Percentiles rank a stretch among this genome's conserved stretches.
Evolutionary conservation across 2,797 vertebrate species (phyloP).

Genomic region (Typhlichthys eigenmanni): DNA sequence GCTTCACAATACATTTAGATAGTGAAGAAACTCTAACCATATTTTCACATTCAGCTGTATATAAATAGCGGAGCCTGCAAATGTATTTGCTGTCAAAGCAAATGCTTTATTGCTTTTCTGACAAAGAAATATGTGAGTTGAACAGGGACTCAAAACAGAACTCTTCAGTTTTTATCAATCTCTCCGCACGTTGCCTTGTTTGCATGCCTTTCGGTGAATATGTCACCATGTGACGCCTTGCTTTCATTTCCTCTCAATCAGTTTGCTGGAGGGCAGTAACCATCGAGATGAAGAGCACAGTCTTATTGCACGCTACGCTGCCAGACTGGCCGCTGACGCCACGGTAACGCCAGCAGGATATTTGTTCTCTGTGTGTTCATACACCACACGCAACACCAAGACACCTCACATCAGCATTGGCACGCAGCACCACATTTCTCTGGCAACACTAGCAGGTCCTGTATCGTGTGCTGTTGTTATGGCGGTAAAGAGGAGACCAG

Average conservation of each 20-base stretch:
- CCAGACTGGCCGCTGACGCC: slow-evolving; percentile 94
- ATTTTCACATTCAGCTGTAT: too few relatives aligned
- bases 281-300: slow-evolving; percentile 97
- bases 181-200: too few relatives aligned
- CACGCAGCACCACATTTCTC: slow-evolving; percentile 25
- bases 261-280: slow-evolving; percentile 89
- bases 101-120: too few relatives aligned
- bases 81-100: too few relatives aligned
- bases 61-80: too few relatives aligned
- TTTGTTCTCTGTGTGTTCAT: slow-evolving; percentile 25
- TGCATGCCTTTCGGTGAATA: slow-evolving; percentile 7
- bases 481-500: too few relatives aligned
- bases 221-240: slow-evolving; percentile 44
- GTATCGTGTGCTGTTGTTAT: slow-evolving; percentile 22
- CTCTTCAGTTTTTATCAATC: too few relatives aligned
- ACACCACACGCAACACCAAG: slow-evolving; percentile 24
- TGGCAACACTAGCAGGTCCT: too few relatives aligned
- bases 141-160: too few relatives aligned
- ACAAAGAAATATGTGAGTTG: too few relatives aligned
- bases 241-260: slow-evolving; percentile 67
- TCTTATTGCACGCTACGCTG: slow-evolving; percentile 97
- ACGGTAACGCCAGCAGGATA: slow-evolving; percentile 81
- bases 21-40: too few relatives aligned
- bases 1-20: too few relatives aligned
- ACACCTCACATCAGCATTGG: slow-evolving; percentile 30